Evolutionary conservation across 1,140 invertebrate species (phyloP).

Genomic region (Gonioctena quinquepunctata): DNA sequence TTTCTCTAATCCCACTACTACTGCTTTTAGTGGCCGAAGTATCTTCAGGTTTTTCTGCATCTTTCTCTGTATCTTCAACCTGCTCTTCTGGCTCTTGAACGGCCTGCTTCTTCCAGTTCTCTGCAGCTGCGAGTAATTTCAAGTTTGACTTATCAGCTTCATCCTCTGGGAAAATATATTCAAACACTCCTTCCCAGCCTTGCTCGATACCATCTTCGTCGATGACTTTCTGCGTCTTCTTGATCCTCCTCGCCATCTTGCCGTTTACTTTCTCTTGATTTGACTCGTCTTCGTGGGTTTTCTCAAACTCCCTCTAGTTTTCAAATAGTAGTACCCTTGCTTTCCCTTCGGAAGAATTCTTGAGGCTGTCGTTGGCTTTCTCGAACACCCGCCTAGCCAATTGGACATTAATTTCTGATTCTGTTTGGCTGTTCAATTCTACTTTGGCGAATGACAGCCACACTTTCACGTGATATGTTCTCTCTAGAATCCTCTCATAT

Average conservation of each 20-base stretch:
- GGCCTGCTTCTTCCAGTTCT: conserved; percentile 85
- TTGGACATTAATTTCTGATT: conserved; percentile 67
- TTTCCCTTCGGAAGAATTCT: conserved; percentile 82
- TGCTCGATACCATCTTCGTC: conserved; percentile 93
- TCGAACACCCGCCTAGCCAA: conserved; percentile 85
- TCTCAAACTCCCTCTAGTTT: conserved; percentile 95
- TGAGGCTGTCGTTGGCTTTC: conserved; percentile 81
- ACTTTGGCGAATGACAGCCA: conserved; percentile 98
- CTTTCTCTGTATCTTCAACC: neutral
- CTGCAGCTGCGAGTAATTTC: conserved; percentile 91
- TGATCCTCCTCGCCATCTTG: conserved; percentile 93
- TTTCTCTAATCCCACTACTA: conserved; percentile 1
- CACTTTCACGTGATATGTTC: conserved; percentile 97
- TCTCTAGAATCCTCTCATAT: conserved; percentile 91
- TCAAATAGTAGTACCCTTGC: conserved; percentile 91
- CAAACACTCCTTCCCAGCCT: conserved; percentile 98
- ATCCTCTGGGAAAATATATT: conserved; percentile 99
- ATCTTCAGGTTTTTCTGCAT: neutral
- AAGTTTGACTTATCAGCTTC: conserved; percentile 92
- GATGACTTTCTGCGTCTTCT: conserved; percentile 90
- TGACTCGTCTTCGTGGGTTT: conserved; percentile 77
- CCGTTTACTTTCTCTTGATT: conserved; percentile 75
- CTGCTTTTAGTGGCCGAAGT: neutral
- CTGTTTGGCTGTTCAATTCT: conserved; percentile 76
- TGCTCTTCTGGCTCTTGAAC: conserved; percentile 11